Base-by-base conservation (phyloP, 2,888 invertebrate species). In the Temnothorax ravouxi region DNA sequence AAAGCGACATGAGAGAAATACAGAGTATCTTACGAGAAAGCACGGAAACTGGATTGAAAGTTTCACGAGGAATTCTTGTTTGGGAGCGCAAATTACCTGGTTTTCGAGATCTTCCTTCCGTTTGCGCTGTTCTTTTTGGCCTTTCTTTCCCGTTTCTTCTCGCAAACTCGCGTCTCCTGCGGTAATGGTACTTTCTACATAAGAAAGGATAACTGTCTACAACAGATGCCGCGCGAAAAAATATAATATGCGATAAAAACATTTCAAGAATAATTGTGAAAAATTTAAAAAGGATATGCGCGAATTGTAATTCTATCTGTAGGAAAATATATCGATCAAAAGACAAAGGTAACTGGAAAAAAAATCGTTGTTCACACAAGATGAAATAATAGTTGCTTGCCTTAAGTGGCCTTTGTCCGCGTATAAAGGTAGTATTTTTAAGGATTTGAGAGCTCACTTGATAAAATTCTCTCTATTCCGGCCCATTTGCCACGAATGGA, bases 1-100 rank as follows among this genome's bases (percentile, higher is more conserved):
- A 72, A 29, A 59, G 62, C 81, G 81, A 82, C 79, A 82, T 64
- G 62, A 82, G 79, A 62, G 75, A 62, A 81, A 59, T 50, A 72
- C 62, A 84, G 88, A 86, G 84, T 87, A 86, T 88, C 85, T 80
- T 85, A 75, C 86, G 87, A 86, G 86, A 86, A 86, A 89, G 87
- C 86, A 84, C 76, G 84, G 85, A 83, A 88, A 86, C 85, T 74
- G 71, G 76, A 82, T 76, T 71, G 86, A 86, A 91, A 91, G 88
- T 86, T 90, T 91, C 83, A 85, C 85, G 82, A 86, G 85, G 85
- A 90, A 85, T 86, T 88, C 86, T 84, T 82, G 84, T 85, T 87
- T 85, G 86, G 86, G 86, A 82, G 88, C 90, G 87, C 89, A 88
- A 90, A 90, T 90, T 90, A 90, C 86, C 86, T 88, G 87, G 86